These are phyloP conservation scores for Onychomys torridus DNA, from an alignment of 2,797 vertebrate genomes.

Conservation along the genomic window DNA sequence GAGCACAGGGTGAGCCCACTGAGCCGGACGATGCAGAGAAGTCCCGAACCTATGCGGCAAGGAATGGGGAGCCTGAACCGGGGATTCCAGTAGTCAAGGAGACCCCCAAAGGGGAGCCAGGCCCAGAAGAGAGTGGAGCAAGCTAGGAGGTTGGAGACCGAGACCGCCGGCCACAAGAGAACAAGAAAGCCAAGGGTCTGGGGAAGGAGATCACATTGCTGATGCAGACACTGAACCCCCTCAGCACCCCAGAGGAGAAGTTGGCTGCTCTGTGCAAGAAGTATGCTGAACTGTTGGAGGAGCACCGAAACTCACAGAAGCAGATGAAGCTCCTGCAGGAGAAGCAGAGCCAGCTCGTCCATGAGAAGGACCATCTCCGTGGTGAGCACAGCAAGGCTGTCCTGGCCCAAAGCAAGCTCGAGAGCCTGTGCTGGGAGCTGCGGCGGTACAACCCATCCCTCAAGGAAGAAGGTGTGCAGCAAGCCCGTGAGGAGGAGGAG, in stretches of 20 bases:
- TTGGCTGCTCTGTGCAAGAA: constrained; percentile 97
- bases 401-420: constrained; percentile 97
- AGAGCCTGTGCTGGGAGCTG: constrained; percentile 97
- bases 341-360: constrained; percentile 96
- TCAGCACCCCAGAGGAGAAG: constrained; percentile 98
- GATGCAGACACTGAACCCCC: constrained; percentile 98
- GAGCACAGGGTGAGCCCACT: constrained; percentile 85
- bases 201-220: constrained; percentile 98
- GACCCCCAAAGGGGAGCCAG: constrained; percentile 85
- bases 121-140: constrained; percentile 86
- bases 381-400: constrained; percentile 98
- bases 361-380: constrained; percentile 97
- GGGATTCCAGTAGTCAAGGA: constrained; percentile 91
- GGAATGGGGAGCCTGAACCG: constrained; percentile 89
- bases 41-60: constrained; percentile 82
- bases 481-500: constrained; percentile 97
- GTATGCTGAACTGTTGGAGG: constrained; percentile 98
- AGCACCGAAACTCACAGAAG: constrained; percentile 96
- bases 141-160: constrained; percentile 89
- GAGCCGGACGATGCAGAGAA: constrained; percentile 88
- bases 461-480: constrained; percentile 97
- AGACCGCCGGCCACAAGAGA: constrained; percentile 94
- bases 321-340: constrained; percentile 97
- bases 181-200: constrained; percentile 97
- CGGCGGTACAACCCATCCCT: constrained; percentile 98